Conservation (phyloP, 1,140 invertebrate genomes). For the Olivierus martensii region DNA sequence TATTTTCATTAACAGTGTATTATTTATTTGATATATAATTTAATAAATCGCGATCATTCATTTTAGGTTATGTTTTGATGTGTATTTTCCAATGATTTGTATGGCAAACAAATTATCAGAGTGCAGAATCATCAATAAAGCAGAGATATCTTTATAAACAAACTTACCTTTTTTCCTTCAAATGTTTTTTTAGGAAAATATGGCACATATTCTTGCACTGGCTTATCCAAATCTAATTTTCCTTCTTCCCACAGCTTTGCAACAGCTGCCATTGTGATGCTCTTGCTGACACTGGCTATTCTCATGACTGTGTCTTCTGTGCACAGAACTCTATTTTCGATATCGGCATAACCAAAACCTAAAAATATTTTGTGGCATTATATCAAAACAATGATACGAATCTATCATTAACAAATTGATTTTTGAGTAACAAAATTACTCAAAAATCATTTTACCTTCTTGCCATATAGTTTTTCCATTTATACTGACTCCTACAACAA, state of each 20-base stretch:
- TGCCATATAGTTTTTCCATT: slow-evolving; percentile 39
- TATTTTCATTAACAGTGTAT: too few relatives aligned
- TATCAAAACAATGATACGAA: too few relatives aligned
- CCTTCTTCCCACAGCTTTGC: slow-evolving; percentile 41
- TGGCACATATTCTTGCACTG: slow-evolving; percentile 40
- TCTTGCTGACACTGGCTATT: slow-evolving; percentile 49
- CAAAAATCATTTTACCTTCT: slow-evolving; percentile 32
- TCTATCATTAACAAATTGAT: too few relatives aligned
- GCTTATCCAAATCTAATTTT: slow-evolving; percentile 42
- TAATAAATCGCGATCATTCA: too few relatives aligned
- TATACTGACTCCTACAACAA: slow-evolving; percentile 39
- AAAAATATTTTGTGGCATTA: not conserved
- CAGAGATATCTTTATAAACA: too few relatives aligned
- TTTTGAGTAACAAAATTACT: too few relatives aligned
- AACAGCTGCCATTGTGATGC: slow-evolving; percentile 40
- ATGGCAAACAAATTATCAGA: too few relatives aligned
- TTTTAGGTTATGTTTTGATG: too few relatives aligned
- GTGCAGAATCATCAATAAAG: too few relatives aligned
- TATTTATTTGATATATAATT: too few relatives aligned
- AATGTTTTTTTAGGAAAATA: slow-evolving; percentile 40
- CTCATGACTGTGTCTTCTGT: slow-evolving; percentile 40
- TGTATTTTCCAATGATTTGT: too few relatives aligned
- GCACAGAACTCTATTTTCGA: slow-evolving; percentile 41
- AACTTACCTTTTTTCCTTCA: slow-evolving; percentile 31
- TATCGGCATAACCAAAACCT: slow-evolving; percentile 44